Evolutionary conservation across 2,888 invertebrate species (phyloP).

Genomic region (Seira ritae): DNA sequence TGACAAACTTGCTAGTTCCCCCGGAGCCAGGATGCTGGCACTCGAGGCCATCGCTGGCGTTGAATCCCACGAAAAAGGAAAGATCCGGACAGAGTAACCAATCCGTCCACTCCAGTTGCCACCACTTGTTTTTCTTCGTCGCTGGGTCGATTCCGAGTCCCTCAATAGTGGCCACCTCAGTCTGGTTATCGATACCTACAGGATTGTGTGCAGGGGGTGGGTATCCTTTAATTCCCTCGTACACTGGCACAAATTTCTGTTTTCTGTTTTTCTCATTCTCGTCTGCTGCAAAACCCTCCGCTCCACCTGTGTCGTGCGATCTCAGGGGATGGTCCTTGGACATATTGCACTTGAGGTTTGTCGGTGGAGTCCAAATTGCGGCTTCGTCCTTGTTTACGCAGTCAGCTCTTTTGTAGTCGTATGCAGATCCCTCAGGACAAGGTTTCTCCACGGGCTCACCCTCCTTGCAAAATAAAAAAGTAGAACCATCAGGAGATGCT

Average conservation of each 20-base stretch:
- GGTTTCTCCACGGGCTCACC: slow-evolving; percentile 24
- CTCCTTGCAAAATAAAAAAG: slow-evolving; percentile 37
- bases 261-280: neutral
- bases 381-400: slow-evolving; percentile 35
- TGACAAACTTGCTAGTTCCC: slow-evolving; percentile 33
- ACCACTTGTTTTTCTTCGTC: slow-evolving; percentile 25
- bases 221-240: too few relatives aligned
- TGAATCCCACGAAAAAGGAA: slow-evolving; percentile 43
- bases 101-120: slow-evolving; percentile 38
- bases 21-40: slow-evolving; percentile 30
- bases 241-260: too few relatives aligned
- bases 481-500: slow-evolving; percentile 36
- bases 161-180: too few relatives aligned
- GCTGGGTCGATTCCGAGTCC: too few relatives aligned
- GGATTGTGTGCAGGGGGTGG: too few relatives aligned
- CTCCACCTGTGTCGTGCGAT: neutral
- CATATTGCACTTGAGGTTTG: neutral
- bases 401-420: slow-evolving; percentile 42
- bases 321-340: slow-evolving; percentile 8
- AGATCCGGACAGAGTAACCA: slow-evolving; percentile 48
- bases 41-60: slow-evolving; percentile 15
- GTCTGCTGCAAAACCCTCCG: neutral
- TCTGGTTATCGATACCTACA: too few relatives aligned
- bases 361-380: slow-evolving; percentile 47
- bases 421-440: slow-evolving; percentile 48